Evolutionary conservation across 1,140 invertebrate genomes (phyloP), one percentile per base, ranked within the genome.

Genomic region (Brachionus manjavacas): DNA sequence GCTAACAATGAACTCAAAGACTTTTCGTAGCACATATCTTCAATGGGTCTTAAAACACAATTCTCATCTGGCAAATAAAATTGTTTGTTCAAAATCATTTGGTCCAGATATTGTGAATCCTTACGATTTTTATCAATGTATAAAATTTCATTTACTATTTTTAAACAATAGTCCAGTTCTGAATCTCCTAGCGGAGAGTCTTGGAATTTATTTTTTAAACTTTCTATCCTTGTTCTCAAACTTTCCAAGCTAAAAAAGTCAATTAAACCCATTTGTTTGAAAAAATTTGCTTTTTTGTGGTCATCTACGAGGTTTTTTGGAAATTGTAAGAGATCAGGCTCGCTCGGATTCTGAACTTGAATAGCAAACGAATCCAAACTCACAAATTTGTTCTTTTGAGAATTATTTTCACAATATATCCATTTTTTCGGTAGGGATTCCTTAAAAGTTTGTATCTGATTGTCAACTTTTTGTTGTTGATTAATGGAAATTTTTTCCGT

Each of bases 41-140:
- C 28, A 9, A 20, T 25, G 25, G 0, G 11, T 76, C 72, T 46
- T 28, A 76, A 14, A n/a, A 76, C n/a, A 49, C 25, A 23, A 14
- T 76, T 76, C 41, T 76, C 72, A 49, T 76, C 72, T 11, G 72
- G 72, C 28, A 76, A 76, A 28, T 49, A 76, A 76, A 76, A 72
- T 16, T 72, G 11, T 20, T 41, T 43, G 11, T 7, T 1, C n/a
- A 41, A 8, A 41, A 72, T 20, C 39, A 72, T 41, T 39, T 72
- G n/a, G 9, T n/a, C 16, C 20, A 72, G 9, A 41, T 11, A n/a
- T 14, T 41, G n/a, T 7, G 28, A 39, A 39, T 76, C 43, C 31
- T 76, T 76, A 43, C 9, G 25, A 25, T 3, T 20, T 25, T 23
- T 28, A 46, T 76, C 72, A 49, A 76, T 49, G 25, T 49, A 16